Conservation (phyloP, 2,113 vertebrate genomes). For the Addax nasomaculatus region DNA sequence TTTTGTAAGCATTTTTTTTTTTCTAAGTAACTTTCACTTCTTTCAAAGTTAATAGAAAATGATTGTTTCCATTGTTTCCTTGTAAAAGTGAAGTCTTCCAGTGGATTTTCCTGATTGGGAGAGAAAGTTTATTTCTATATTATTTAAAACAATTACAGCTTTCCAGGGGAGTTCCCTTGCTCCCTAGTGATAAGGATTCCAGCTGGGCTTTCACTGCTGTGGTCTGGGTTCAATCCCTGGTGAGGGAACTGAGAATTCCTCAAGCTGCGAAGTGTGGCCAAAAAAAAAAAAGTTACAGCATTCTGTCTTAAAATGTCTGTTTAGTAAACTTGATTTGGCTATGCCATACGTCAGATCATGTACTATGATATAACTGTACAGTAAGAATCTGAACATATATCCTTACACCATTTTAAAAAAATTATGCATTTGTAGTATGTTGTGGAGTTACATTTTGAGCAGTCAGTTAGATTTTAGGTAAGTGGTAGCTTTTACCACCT, state of each 20-base stretch:
- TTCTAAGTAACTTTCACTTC: background rate
- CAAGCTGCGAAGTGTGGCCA: background rate
- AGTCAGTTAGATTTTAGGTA: background rate
- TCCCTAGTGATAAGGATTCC: background rate
- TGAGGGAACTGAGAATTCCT: background rate
- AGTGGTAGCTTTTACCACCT: background rate
- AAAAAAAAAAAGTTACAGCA: background rate
- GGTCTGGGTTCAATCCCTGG: background rate
- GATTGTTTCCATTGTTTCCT: background rate
- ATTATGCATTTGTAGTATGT: background rate
- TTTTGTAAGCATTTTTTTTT: background rate
- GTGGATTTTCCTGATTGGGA: background rate
- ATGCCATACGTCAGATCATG: background rate
- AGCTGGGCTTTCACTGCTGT: background rate
- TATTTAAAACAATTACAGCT: background rate
- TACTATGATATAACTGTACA: background rate
- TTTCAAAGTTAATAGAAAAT: slow-evolving; percentile 3
- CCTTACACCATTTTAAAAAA: background rate
- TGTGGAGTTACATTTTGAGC: background rate
- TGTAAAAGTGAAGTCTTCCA: background rate
- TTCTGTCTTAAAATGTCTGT: background rate
- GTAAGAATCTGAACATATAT: background rate
- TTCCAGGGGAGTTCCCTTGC: background rate
- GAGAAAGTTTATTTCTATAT: background rate
- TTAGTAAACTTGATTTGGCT: background rate